phyloP scores from a whole-genome alignment of 2,797 vertebrate genomes.

The Hypotaenidia philippensis region DNA sequence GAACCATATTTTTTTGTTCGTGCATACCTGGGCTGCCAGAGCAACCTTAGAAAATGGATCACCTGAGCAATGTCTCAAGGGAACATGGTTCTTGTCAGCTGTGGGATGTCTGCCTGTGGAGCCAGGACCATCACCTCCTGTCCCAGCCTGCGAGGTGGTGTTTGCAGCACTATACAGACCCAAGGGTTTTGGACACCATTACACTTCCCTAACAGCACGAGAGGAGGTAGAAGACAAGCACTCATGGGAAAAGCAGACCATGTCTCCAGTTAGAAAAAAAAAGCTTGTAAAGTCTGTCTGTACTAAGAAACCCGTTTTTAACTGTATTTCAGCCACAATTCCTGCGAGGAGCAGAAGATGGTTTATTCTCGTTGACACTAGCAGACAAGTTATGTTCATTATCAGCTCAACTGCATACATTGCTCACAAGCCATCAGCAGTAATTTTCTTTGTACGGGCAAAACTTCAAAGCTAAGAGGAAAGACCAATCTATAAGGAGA shows the following conservation, averaged over 20 bases:
- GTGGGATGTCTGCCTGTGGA: neutral
- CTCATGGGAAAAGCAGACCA: neutral
- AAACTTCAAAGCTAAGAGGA: slow-evolving; percentile 25
- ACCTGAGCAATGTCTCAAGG: neutral
- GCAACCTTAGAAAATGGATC: slow-evolving; percentile 16
- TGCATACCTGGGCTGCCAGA: slow-evolving; percentile 8
- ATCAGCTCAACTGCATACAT: neutral
- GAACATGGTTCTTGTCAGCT: neutral
- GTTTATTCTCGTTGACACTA: neutral
- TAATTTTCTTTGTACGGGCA: slow-evolving; percentile 5
- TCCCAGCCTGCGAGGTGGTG: neutral
- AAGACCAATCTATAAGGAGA: neutral
- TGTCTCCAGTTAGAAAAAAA: neutral
- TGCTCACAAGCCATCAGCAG: neutral
- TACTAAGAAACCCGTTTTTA: neutral
- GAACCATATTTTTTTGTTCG: neutral
- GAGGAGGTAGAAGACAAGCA: neutral
- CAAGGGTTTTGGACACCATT: neutral
- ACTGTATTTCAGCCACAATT: neutral
- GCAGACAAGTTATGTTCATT: neutral
- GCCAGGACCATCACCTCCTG: neutral
- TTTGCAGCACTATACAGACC: neutral
- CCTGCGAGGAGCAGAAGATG: neutral
- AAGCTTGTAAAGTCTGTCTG: neutral
- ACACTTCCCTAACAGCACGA: neutral